Evolutionary conservation across 2,797 vertebrate genomes (phyloP).

Genomic region (Betta splendens): DNA sequence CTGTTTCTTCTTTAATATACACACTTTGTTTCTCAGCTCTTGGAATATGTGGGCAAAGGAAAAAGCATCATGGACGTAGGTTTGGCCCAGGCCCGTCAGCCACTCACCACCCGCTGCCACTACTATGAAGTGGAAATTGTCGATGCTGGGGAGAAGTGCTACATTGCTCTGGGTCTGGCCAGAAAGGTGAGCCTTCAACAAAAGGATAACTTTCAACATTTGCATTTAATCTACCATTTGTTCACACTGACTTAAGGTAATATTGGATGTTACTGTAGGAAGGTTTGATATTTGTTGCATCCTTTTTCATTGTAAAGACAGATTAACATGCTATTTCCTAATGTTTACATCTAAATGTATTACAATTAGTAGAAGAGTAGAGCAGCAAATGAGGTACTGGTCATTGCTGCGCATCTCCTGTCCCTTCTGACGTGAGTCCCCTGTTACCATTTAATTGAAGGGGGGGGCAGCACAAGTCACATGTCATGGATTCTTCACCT

Average conservation of each 20-base stretch:
- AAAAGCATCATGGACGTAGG: slow-evolving; percentile 96
- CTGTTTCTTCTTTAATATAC: slow-evolving; percentile 10
- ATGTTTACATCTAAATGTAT: too few species aligned
- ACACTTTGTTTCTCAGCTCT: slow-evolving; percentile 74
- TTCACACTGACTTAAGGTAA: too few species aligned
- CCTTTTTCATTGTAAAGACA: too few species aligned
- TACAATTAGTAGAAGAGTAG: too few species aligned
- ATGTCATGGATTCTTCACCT: too few species aligned
- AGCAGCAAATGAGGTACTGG: too few species aligned
- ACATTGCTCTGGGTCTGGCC: slow-evolving; percentile 92
- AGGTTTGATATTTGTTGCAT: too few species aligned
- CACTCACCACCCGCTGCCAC: slow-evolving; percentile 91
- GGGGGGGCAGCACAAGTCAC: too few species aligned
- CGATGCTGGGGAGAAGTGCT: slow-evolving; percentile 94
- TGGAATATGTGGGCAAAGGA: slow-evolving; percentile 93
- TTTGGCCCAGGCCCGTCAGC: slow-evolving; percentile 89
- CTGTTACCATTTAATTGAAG: too few species aligned
- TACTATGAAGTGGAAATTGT: slow-evolving; percentile 96
- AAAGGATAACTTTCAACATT: slow-evolving; percentile 33
- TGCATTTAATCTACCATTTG: slow-evolving; percentile 21
- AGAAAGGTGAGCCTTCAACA: slow-evolving; percentile 83
- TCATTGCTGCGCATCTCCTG: too few species aligned
- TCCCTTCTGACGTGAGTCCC: too few species aligned
- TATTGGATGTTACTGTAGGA: slow-evolving; percentile 19
- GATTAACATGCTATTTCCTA: too few species aligned